These are phyloP conservation scores for Drosophila maculinotata DNA, from an alignment of 2,888 invertebrate species.

Conservation along the genomic window DNA sequence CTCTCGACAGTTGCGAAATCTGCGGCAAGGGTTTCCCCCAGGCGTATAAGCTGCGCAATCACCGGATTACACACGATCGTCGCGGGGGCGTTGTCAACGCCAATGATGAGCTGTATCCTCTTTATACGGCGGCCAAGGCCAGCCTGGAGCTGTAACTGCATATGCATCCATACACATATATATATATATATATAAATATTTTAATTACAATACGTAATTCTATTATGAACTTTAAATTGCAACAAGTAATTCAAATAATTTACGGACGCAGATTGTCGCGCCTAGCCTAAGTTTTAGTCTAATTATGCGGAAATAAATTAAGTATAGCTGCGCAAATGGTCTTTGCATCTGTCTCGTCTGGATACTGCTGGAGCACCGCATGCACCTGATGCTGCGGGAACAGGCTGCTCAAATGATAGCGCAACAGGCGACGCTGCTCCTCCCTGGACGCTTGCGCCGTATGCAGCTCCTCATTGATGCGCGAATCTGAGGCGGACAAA, in stretches of 20 bases:
- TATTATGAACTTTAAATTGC: slow-evolving; percentile 54
- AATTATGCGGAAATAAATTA: slow-evolving; percentile 89
- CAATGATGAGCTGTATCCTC: slow-evolving; percentile 53
- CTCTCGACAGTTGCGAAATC: slow-evolving; percentile 71
- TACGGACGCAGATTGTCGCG: slow-evolving; percentile 48
- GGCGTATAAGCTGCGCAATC: slow-evolving; percentile 80
- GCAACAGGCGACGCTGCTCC: slow-evolving; percentile 91
- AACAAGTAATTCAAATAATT: slow-evolving; percentile 58
- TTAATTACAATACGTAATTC: slow-evolving; percentile 30
- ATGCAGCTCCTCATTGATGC: slow-evolving; percentile 67
- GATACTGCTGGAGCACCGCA: slow-evolving; percentile 94
- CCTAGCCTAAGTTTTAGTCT: slow-evolving; percentile 63
- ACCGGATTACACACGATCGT: slow-evolving; percentile 75
- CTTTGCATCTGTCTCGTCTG: slow-evolving; percentile 95
- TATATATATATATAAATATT: slow-evolving; percentile 27
- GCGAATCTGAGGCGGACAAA: slow-evolving; percentile 69
- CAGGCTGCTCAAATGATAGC: slow-evolving; percentile 95
- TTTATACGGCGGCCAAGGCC: slow-evolving; percentile 57
- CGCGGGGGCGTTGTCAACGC: slow-evolving; percentile 51
- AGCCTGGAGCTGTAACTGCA: slow-evolving; percentile 64
- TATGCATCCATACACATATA: slow-evolving; percentile 4
- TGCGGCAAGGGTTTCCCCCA: slow-evolving; percentile 83
- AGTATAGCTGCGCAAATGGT: slow-evolving; percentile 95
- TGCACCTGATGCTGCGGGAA: slow-evolving; percentile 96
- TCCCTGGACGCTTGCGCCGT: slow-evolving; percentile 65